Base-by-base conservation (phyloP, 1,140 invertebrate species). In the Trypoxylus dichotomus region DNA sequence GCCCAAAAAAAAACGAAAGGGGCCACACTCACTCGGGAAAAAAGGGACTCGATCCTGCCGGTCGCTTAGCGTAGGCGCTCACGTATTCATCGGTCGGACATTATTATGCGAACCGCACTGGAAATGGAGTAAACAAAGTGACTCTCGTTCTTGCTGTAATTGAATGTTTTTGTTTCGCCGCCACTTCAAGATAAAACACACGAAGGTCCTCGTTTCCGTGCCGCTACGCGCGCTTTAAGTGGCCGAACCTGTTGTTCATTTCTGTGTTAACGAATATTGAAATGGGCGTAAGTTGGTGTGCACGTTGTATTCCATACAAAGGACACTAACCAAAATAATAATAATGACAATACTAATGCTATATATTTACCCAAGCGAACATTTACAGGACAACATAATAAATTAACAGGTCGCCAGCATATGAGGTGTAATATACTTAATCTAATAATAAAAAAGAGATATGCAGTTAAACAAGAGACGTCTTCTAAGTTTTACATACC, bases 151-250 rank as follows among this genome's bases (percentile, higher is more conserved):
- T 63, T 63, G 60, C 19, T 63, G 19, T 63, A 63, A 63, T 63
- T 63, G 60, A 63, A 63, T 63, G 60, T 63, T 63, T 63, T 63
- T 63, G 60, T 63, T 63, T 63, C 3, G 25, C 60, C 60, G 60
- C 60, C 60, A 63, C 60, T 63, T 63, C 25, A 63, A 63, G 60
- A 63, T 63, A 47, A 47, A 47, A 47, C n/a, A 47, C 43, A 47
- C 43, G 43, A 19, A 47, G 8, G 43, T 47, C 13, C 43, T 47
- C n/a, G 43, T 47, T 47, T 47, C 11, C 43, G 43, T 13, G n/a
- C n/a, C 43, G 43, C 7, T 47, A 15, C 43, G 15, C 43, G 13
- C 43, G 43, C 2, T 47, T 47, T 47, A 47, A 47, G 43, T 47
- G 43, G 43, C 13, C 13, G 13, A 15, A 15, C 11, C 43, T 19